Evolutionary conservation across 1,140 invertebrate genomes (phyloP).

Genomic region (Lordiphosa mommai): DNA sequence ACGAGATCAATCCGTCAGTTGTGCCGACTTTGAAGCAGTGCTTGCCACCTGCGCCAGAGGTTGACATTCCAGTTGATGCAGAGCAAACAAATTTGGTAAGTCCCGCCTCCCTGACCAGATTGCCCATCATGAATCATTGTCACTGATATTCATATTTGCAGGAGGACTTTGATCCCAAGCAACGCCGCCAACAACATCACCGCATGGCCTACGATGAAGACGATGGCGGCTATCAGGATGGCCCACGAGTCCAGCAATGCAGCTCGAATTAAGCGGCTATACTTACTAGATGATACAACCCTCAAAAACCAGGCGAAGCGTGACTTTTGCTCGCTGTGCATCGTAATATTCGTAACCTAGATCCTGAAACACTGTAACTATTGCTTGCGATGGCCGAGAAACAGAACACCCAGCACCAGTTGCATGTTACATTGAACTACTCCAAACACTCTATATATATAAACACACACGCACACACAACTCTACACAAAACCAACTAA

Average conservation of each 20-base stretch:
- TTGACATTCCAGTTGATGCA: constrained; percentile 87
- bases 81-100: constrained; percentile 84
- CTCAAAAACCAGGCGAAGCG: constrained; percentile 8
- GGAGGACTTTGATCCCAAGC: constrained; percentile 84
- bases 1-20: constrained; percentile 86
- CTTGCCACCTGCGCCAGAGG: constrained; percentile 88
- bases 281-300: constrained; percentile 21
- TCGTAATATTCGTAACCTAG: constrained; percentile 33
- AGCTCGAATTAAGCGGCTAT: constrained; percentile 85
- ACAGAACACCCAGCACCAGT: too few species aligned
- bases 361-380: constrained; percentile 39
- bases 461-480: constrained; percentile 7
- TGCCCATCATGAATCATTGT: background rate
- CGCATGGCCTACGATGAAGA: constrained; percentile 86
- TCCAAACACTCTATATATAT: constrained; percentile 5
- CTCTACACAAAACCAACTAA: constrained; percentile 30
- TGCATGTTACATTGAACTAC: constrained; percentile 14
- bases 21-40: constrained; percentile 90
- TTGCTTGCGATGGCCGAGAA: constrained; percentile 33
- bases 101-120: background rate
- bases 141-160: constrained; percentile 14
- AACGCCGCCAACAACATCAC: constrained; percentile 81
- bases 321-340: constrained; percentile 11
- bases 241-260: constrained; percentile 87
- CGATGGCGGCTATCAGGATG: constrained; percentile 79